phyloP scores from a whole-genome alignment of 2,113 vertebrate genomes.

The Diphyllodes magnificus region DNA sequence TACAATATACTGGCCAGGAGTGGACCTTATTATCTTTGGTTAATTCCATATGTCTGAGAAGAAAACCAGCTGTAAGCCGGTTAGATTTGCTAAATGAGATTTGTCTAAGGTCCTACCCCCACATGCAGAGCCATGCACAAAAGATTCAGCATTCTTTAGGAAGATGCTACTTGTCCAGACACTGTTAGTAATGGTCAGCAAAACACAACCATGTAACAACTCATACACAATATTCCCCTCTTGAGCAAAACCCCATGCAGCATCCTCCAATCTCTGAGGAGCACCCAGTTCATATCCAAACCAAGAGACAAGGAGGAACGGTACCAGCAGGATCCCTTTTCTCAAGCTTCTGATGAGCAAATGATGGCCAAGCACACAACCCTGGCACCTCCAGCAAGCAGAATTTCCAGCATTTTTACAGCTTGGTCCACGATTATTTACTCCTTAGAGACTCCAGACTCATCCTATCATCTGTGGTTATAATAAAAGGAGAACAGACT shows the following conservation, averaged over 20 bases:
- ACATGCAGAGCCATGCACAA: not conserved
- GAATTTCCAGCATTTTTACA: not conserved
- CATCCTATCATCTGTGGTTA: not conserved
- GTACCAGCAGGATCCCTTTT: not conserved
- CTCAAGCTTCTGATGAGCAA: not conserved
- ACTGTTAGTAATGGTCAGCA: not conserved
- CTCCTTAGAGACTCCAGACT: not conserved
- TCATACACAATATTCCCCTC: not conserved
- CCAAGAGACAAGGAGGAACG: not conserved
- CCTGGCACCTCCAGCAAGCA: not conserved
- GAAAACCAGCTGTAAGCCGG: not conserved
- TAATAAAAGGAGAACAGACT: not conserved
- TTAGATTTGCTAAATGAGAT: not conserved
- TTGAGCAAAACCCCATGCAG: not conserved
- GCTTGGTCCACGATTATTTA: not conserved
- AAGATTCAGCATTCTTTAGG: not conserved
- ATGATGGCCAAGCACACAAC: not conserved
- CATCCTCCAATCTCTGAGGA: not conserved
- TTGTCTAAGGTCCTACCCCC: not conserved
- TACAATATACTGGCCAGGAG: not conserved
- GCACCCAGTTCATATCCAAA: not conserved
- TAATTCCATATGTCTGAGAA: slow-evolving; percentile 44
- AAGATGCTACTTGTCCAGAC: not conserved
- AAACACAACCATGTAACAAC: not conserved
- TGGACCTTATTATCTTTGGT: not conserved